Conservation (phyloP, 2,113 vertebrate genomes). For the Lipophrys pholis region DNA sequence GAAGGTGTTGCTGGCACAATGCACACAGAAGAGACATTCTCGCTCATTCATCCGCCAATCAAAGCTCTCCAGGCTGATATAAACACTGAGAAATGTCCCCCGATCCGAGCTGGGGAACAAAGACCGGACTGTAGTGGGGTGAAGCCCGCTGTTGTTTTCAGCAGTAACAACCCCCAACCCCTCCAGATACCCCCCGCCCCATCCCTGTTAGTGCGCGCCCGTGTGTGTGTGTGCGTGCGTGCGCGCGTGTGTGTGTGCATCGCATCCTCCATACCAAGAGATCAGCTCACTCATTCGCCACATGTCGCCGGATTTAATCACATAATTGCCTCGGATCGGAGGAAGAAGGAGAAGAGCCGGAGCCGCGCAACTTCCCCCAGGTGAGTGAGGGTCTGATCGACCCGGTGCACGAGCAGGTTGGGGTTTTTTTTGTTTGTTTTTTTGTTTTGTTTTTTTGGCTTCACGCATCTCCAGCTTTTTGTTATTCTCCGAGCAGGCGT, state of each 20-base stretch:
- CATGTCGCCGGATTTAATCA: slow-evolving; percentile 39
- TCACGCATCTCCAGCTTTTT: too few species aligned
- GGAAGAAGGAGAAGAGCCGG: background rate
- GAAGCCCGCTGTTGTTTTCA: slow-evolving; percentile 51
- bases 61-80: background rate
- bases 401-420: too few species aligned
- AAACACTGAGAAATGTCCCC: background rate
- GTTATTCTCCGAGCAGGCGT: too few species aligned
- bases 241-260: too few species aligned
- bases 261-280: slow-evolving; percentile 51
- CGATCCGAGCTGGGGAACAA: slow-evolving; percentile 47
- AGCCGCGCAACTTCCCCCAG: slow-evolving; percentile 1
- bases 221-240: too few species aligned
- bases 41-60: background rate
- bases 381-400: slow-evolving; percentile 53
- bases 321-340: slow-evolving; percentile 12
- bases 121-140: slow-evolving; percentile 40
- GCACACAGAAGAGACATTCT: background rate
- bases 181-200: background rate
- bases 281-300: slow-evolving; percentile 29
- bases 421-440: background rate
- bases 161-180: background rate
- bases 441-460: background rate
- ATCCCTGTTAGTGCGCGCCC: slow-evolving; percentile 35
- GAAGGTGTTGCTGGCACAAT: background rate